Base-by-base conservation (phyloP, 1,140 invertebrate species). In the Thaumetopoea pityocampa region DNA sequence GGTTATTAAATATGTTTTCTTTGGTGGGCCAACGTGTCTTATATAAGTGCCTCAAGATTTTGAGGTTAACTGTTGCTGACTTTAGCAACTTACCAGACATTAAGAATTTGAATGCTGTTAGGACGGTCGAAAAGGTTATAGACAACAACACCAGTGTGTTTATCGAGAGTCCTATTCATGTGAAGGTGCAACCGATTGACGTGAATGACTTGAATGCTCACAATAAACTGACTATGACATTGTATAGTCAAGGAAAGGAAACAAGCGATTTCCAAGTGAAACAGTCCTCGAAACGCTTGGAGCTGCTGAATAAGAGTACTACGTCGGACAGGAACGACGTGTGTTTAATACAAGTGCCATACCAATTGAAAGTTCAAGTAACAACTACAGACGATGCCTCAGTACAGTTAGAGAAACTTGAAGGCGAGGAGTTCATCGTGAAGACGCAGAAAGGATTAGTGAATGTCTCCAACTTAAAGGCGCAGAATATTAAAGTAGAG, bases 101-200 rank as follows among this genome's bases (percentile, higher is more conserved):
- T 19, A 68, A 84, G 51, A 85, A 79, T 10, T 64, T 85, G 48
- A 83, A 79, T 43, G 44, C 82, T 7, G 71, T 85, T 4, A 71
- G 81, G 40, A 85, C 85, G 2, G 81, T 86, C 9, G 83, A 86
- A 50, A 85, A 85, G 57, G 79, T 71, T 7, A 77, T 86, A 34
- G 85, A 86, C 40, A 74, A 65, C 9, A 82, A 72, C 36, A 80
- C 85, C 4, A 82, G 69, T 32, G 84, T 86, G 37, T 85, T 84
- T 34, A 73, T 86, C 10, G 83, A 86, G 34, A 85, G 83, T 30
- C 85, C 85, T 15, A 86, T 86, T 58, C 81, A 85, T 57, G 82
- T 86, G 7, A 83, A 79, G 34, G 67, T 86, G 9, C 65, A 67
- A 24, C 83, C 85, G 0, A 78, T 85, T 17, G 80, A 85, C 45